Conservation (phyloP, 2,113 vertebrate species). For the Anhinga rufa region DNA sequence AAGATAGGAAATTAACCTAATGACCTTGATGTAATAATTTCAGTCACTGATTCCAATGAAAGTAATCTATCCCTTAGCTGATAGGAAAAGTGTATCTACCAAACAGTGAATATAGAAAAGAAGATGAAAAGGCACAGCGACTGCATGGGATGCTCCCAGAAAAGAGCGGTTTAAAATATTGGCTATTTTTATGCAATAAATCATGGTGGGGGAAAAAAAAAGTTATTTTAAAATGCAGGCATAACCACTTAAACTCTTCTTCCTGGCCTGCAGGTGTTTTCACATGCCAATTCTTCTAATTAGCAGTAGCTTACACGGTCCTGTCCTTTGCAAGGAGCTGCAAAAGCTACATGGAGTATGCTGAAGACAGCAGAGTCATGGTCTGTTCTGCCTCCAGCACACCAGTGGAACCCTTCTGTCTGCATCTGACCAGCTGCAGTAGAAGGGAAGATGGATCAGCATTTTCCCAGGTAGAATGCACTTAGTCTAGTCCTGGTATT, state of each 20-base stretch:
- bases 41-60: background rate
- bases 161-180: background rate
- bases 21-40: background rate
- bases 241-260: background rate
- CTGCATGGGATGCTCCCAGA: background rate
- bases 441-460: background rate
- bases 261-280: background rate
- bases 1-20: slow-evolving; percentile 13
- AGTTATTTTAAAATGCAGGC: background rate
- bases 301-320: background rate
- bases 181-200: background rate
- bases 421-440: accelerated
- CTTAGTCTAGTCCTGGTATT: background rate
- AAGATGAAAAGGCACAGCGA: background rate
- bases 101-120: background rate
- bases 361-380: background rate
- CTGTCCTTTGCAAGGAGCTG: background rate
- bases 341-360: background rate
- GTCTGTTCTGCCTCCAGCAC: background rate
- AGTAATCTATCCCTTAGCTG: background rate
- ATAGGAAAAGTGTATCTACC: background rate
- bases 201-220: background rate
- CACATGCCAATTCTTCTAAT: background rate
- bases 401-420: background rate
- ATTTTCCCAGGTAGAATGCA: background rate